phyloP scores from a whole-genome alignment of 1,140 invertebrate genomes.

The Danaus melanippus region DNA sequence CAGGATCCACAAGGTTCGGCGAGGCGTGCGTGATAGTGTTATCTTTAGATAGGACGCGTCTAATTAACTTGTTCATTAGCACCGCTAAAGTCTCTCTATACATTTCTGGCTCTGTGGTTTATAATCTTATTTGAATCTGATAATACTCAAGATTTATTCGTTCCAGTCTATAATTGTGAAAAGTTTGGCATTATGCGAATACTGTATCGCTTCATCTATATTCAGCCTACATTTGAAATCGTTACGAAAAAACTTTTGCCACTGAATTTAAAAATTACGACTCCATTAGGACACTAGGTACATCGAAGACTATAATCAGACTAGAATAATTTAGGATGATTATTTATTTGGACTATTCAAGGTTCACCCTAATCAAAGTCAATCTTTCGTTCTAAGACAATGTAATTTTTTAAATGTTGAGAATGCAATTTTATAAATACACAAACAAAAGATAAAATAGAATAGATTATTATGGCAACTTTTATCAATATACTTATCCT shows the following conservation, averaged over 20 bases:
- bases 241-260: no score
- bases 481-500: background rate
- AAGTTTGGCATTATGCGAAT: no score
- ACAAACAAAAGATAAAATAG: conserved; percentile 5
- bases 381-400: background rate
- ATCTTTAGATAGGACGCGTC: conserved; percentile 25
- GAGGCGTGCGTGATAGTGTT: conserved; percentile 23
- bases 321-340: background rate
- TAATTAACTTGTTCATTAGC: conserved; percentile 40
- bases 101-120: no score
- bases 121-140: no score
- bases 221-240: no score
- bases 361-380: conserved; percentile 4
- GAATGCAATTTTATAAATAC: background rate
- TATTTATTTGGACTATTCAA: conserved; percentile 4
- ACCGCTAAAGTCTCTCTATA: conserved; percentile 9
- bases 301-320: no score
- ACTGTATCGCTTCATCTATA: no score
- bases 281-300: no score
- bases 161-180: no score
- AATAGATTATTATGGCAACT: conserved; percentile 1
- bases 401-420: no score
- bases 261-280: no score
- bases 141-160: no score
- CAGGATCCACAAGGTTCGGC: background rate